Base-by-base conservation (phyloP, 2,888 invertebrate species). In the Polyploca ridens region DNA sequence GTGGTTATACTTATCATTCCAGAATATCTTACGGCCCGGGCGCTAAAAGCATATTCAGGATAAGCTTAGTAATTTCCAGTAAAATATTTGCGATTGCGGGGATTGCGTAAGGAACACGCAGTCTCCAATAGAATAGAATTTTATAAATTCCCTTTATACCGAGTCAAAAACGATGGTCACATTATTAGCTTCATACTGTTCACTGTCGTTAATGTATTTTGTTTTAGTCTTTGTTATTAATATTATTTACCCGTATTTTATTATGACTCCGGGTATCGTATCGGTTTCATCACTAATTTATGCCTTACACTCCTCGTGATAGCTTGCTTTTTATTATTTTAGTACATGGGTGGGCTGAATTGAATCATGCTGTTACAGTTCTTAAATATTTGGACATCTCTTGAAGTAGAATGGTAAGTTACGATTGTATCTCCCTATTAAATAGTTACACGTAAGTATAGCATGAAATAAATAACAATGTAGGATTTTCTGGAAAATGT, bases 281-380 rank as follows among this genome's bases (percentile, higher is more conserved):
- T 90, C 84, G 80, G 84, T 82, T 89, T 84, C 86, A 86, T 85
- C 72, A 73, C 77, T 88, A 87, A 92, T 90, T 91, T 92, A 92
- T 89, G 84, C 79, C 74, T 79, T 82, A 84, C 79, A 81, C 82
- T 81, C 72, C 73, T 73, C 75, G 75, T 79, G 77, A 82, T 74
- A 78, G 80, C 75, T 82, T 70, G 72, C 68, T 72, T 87, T 90
- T 88, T 87, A 88, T 87, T 85, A 82, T 87, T 86, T 83, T 72
- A 77, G 77, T 69, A 72, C 82, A 78, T 86, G 90, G 90, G 91
- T 91, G 91, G 91, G 80, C 90, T 77, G 73, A 81, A 79, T 78
- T 71, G 72, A 73, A 54, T 7, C 5, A 14, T 62, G 19, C 54
- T 54, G 54, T 54, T 54, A 54, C 19, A 6, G 2, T 54, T 54